Base-by-base conservation (phyloP, 2,797 vertebrate genomes). In the Platalea minor region DNA sequence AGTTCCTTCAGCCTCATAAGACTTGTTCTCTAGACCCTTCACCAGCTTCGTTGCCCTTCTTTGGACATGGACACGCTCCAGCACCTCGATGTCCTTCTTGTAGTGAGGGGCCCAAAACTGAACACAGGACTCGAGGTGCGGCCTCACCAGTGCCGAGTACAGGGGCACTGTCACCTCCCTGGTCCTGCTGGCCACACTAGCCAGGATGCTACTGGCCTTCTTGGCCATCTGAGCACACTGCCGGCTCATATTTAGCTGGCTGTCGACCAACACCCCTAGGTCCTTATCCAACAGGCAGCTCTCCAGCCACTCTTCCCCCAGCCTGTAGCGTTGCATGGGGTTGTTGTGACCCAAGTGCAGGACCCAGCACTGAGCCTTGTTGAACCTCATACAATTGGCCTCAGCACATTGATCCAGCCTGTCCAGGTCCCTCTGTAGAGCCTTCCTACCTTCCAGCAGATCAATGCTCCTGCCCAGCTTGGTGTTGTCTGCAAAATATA, bases 391-490 rank as follows among this genome's bases (percentile, higher is more conserved):
- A 12, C 9, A 2, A 3, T 4, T 5, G 5, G 21, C 48, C 37
- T 80, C 4, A 5, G 2, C 23, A 35, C 64, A 39, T 37, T 0
- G 0, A 54, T 54, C 8, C 53, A n/a, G 28, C 9, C 63, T 75
- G 35, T 24, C 16, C 50, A 59, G 63, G 11, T 18, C n/a, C n/a
- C 19, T 23, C 35, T 59, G 53, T 3, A 79, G 53, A 59, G 11
- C 59, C 63, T 39, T 10, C 25, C 53, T 26, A 3, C 21, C 8
- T 11, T 54, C 28, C 2, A 43, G 53, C 7, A 72, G 21, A 41
- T 31, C 43, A 33, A 10, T 1, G 1, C 11, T 69, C 13, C 20
- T 0, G 0, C 17, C 33, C 54, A 73, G 1, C 15, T 28, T 64
- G 35, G 25, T 48, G 16, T 33, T 9, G 3, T 26, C 35, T 65